Evolutionary conservation across 2,797 vertebrate species (phyloP).

Genomic region (Lates japonicus): DNA sequence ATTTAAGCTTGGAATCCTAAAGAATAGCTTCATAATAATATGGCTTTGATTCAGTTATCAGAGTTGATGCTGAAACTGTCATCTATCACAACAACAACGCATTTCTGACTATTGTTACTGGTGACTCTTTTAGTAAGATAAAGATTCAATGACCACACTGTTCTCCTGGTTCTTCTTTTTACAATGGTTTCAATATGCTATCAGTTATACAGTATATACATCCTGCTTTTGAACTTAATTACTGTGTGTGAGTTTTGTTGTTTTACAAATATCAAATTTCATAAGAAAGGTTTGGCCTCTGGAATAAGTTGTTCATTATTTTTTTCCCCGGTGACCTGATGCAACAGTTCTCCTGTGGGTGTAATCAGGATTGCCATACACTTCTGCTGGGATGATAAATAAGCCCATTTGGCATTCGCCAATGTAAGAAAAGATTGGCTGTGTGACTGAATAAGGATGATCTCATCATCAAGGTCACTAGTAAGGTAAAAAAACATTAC

Average conservation of each 20-base stretch:
- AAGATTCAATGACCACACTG: no score
- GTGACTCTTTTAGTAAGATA: neutral
- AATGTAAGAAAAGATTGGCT: slow-evolving; percentile 1
- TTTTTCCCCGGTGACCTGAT: slow-evolving; percentile 4
- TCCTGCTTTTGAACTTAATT: neutral
- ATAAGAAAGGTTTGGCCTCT: neutral
- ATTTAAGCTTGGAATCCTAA: no score
- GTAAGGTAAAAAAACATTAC: slow-evolving; percentile 16
- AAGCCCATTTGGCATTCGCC: slow-evolving; percentile 7
- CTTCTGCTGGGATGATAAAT: neutral
- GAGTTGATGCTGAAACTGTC: neutral
- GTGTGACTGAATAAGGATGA: neutral
- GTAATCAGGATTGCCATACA: neutral
- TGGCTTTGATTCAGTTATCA: neutral
- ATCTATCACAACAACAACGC: neutral
- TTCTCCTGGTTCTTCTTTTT: no score
- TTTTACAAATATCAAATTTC: no score
- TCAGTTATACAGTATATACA: no score
- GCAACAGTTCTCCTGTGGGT: neutral
- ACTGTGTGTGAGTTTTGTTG: no score
- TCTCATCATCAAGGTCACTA: slow-evolving; percentile 13
- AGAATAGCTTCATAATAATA: neutral
- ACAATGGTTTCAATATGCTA: no score
- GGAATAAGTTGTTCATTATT: neutral
- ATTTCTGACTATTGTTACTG: neutral